Evolutionary conservation across 2,888 invertebrate genomes (phyloP).

Genomic region (Smittia aterrima): DNA sequence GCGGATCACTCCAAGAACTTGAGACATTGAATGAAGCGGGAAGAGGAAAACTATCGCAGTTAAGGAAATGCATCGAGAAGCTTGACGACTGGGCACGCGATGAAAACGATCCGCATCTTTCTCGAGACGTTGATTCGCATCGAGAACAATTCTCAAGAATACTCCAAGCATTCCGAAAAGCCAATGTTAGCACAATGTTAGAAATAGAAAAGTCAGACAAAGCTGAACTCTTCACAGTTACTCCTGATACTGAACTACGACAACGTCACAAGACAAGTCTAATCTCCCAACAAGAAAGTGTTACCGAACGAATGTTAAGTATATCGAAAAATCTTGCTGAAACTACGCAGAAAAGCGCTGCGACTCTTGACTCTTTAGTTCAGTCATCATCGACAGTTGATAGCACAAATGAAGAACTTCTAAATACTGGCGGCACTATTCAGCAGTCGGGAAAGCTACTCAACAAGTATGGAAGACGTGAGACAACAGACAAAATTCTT

Average conservation of each 20-base stretch:
- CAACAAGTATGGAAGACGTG: constrained; percentile 90
- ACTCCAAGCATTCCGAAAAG: constrained; percentile 73
- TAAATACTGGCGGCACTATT: constrained; percentile 82
- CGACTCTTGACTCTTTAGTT: constrained; percentile 75
- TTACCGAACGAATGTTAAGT: constrained; percentile 80
- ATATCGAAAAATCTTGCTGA: constrained; percentile 84
- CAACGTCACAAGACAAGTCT: constrained; percentile 59
- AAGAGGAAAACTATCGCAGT: constrained; percentile 63
- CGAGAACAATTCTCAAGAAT: constrained; percentile 69
- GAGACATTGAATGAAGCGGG: constrained; percentile 75
- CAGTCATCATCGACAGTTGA: constrained; percentile 68
- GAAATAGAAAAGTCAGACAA: constrained; percentile 74
- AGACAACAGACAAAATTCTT: constrained; percentile 92
- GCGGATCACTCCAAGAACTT: constrained; percentile 66
- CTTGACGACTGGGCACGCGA: constrained; percentile 68
- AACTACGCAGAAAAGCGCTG: constrained; percentile 82
- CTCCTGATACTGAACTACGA: constrained; percentile 59
- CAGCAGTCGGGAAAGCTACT: constrained; percentile 86
- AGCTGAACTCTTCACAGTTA: constrained; percentile 63
- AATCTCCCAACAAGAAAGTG: constrained; percentile 58
- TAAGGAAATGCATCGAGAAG: constrained; percentile 69
- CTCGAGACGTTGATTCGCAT: constrained; percentile 66
- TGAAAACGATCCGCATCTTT: constrained; percentile 61
- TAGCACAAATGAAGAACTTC: constrained; percentile 78
- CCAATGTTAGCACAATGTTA: constrained; percentile 74